Base-by-base conservation (phyloP, 2,888 invertebrate species). In the Sialis lutaria region DNA sequence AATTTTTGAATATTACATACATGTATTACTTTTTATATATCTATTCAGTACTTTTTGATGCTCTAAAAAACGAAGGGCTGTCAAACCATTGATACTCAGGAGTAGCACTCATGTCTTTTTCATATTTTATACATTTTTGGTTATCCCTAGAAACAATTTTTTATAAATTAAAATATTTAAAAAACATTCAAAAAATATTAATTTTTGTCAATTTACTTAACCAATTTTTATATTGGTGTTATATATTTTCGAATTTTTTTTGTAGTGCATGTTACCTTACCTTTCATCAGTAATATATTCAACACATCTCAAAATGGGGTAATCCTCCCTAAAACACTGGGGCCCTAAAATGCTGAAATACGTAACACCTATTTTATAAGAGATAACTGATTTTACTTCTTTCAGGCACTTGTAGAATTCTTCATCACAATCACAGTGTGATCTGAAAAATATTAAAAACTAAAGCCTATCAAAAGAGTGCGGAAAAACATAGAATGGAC, bases 341-440 rank as follows among this genome's bases (percentile, higher is more conserved):
- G 80, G 80, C 1, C 76, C 73, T 39, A 84, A 64, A 51, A 84
- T 67, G 56, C 81, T 80, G 66, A 86, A 86, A 64, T 81, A 86
- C 0, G 81, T 77, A 32, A 72, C 65, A 1, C 81, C 82, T 41
- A 82, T 74, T 59, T 75, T 73, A 0, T 65, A 64, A 0, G 77
- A 69, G 3, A 77, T 64, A 47, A 73, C 50, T 0, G 70, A 70
- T 52, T 66, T 67, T 42, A 71, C 75, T 45, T 68, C 64, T 49
- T 73, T 73, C 46, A 86, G 68, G 54, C 85, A 86, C 1, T 69
- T 61, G 13, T 78, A 74, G 63, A 86, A 85, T 54, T 67, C 67
- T 0, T 63, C 57, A 61, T 85, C 84, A 55, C 85, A 85, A 44
- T 70, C 68, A 61, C 85, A 85, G 59, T 77, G 75, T 0, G 81